These are phyloP conservation scores for Drosophila asahinai DNA, from an alignment of 1,140 invertebrate genomes.

Conservation along the genomic window DNA sequence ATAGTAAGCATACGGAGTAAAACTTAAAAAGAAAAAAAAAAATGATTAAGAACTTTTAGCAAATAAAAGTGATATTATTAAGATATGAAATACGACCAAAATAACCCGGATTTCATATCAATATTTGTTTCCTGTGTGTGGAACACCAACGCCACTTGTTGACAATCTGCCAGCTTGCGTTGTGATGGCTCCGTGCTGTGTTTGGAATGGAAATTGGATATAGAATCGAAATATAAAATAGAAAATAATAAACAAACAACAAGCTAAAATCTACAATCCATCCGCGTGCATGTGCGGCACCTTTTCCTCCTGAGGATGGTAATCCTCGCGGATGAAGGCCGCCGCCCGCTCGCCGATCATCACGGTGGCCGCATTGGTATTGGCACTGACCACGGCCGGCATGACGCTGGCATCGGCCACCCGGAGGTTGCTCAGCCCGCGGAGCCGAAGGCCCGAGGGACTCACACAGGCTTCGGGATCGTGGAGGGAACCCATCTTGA, in stretches of 20 bases:
- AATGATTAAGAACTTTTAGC: too few relatives aligned
- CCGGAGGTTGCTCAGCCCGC: conserved; percentile 89
- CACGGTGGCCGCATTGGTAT: conserved; percentile 90
- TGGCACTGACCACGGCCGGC: conserved; percentile 89
- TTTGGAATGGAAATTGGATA: not conserved
- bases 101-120: too few relatives aligned
- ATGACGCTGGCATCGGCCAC: conserved; percentile 92
- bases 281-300: conserved; percentile 52
- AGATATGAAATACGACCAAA: not conserved
- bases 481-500: conserved; percentile 90
- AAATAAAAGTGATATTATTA: not conserved
- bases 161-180: conserved; percentile 8
- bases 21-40: too few relatives aligned
- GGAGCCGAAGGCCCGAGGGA: conserved; percentile 88
- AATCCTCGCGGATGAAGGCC: conserved; percentile 90
- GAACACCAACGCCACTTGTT: not conserved
- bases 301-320: conserved; percentile 45
- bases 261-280: conserved; percentile 24
- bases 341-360: conserved; percentile 96
- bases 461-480: conserved; percentile 91
- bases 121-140: not conserved
- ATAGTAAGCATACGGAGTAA: too few relatives aligned
- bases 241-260: too few relatives aligned
- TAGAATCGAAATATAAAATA: too few relatives aligned
- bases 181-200: not conserved